These are phyloP conservation scores for Leptinotarsa haldemani DNA, from an alignment of 2,888 invertebrate genomes.

Conservation along the genomic window DNA sequence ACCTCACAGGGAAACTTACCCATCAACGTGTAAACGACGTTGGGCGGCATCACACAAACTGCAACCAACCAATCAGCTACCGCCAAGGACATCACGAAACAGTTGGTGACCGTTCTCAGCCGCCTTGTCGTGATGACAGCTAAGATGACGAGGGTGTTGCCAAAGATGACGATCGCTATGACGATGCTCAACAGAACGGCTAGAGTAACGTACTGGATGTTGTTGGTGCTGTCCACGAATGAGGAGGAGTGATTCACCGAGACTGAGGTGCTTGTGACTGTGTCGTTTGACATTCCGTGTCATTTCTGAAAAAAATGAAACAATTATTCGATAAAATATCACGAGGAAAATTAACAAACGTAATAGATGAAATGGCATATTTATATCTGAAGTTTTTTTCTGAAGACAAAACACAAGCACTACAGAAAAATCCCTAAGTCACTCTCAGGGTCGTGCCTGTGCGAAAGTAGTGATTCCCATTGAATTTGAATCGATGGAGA, in stretches of 20 bases:
- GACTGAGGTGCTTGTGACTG: slow-evolving; percentile 41
- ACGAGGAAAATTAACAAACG: too few relatives aligned
- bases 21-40: slow-evolving; percentile 87
- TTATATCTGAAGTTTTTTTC: too few relatives aligned
- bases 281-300: slow-evolving; percentile 61
- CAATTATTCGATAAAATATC: not conserved
- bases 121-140: slow-evolving; percentile 89
- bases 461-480: too few relatives aligned
- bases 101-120: slow-evolving; percentile 92
- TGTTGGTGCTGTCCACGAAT: slow-evolving; percentile 37
- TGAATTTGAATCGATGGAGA: too few relatives aligned
- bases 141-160: slow-evolving; percentile 90
- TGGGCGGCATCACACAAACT: slow-evolving; percentile 94
- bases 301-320: slow-evolving; percentile 59
- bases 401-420: too few relatives aligned
- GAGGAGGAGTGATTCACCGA: slow-evolving; percentile 20
- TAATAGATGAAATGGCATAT: too few relatives aligned
- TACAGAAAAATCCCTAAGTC: too few relatives aligned
- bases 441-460: too few relatives aligned
- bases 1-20: slow-evolving; percentile 70
- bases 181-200: slow-evolving; percentile 74
- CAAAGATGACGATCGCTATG: slow-evolving; percentile 81
- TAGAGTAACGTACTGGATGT: slow-evolving; percentile 70
- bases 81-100: slow-evolving; percentile 94
- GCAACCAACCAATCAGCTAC: slow-evolving; percentile 94